These are phyloP conservation scores for Fregata magnificens DNA, from an alignment of 2,113 vertebrate genomes.

Conservation along the genomic window DNA sequence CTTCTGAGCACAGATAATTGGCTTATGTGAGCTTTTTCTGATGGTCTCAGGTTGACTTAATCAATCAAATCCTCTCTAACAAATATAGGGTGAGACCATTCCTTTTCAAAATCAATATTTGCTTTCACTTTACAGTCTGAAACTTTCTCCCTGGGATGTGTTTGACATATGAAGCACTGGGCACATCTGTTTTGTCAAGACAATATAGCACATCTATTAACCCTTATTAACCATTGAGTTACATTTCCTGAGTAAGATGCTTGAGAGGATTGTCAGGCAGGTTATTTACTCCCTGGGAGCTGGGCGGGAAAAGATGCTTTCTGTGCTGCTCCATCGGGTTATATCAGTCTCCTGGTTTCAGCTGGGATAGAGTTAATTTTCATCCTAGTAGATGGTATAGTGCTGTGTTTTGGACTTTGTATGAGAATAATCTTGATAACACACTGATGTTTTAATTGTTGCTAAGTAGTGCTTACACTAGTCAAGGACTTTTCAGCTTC, in stretches of 20 bases:
- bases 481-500: too few species aligned
- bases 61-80: not conserved
- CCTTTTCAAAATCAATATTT: not conserved
- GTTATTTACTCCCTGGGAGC: not conserved
- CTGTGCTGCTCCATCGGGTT: not conserved
- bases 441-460: too few species aligned
- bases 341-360: too few species aligned
- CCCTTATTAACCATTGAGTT: not conserved
- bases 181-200: not conserved
- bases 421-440: too few species aligned
- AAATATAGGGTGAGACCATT: not conserved
- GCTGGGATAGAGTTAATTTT: too few species aligned
- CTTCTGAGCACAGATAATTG: not conserved
- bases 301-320: not conserved
- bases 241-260: not conserved
- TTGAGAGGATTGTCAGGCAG: not conserved
- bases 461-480: too few species aligned
- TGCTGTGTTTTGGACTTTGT: too few species aligned
- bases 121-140: not conserved
- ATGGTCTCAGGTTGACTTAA: not conserved
- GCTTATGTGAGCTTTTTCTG: not conserved
- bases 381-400: too few species aligned
- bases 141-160: not conserved
- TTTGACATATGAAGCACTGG: not conserved
- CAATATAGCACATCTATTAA: not conserved